Conservation (phyloP, 2,113 vertebrate genomes). For the Orientallactaga bullata region DNA sequence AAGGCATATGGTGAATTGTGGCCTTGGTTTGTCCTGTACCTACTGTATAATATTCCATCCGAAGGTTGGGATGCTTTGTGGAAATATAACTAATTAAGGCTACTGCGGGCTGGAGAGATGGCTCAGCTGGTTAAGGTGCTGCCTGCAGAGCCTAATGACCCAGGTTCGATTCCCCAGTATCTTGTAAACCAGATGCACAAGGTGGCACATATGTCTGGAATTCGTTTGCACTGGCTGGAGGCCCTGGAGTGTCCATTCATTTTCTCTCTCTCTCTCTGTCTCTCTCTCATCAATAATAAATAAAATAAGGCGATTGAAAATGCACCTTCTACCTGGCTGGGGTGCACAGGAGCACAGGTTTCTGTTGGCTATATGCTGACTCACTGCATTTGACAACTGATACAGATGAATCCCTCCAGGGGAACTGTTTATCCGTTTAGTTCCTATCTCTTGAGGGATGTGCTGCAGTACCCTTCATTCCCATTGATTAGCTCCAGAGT, state of each 20-base stretch:
- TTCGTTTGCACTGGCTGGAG: too few relatives aligned
- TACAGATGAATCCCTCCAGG: constrained; percentile 43
- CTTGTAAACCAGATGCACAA: too few relatives aligned
- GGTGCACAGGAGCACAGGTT: background rate
- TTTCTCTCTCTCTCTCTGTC: too few relatives aligned
- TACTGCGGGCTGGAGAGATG: too few relatives aligned
- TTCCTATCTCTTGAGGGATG: background rate
- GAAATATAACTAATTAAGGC: too few relatives aligned
- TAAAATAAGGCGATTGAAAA: background rate
- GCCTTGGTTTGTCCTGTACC: background rate
- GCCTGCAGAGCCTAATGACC: too few relatives aligned
- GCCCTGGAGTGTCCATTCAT: too few relatives aligned
- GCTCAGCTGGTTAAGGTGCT: too few relatives aligned
- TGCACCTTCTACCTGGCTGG: background rate
- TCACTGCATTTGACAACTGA: background rate
- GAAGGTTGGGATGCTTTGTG: too few relatives aligned
- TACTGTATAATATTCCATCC: background rate
- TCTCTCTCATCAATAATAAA: too few relatives aligned
- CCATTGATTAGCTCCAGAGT: background rate
- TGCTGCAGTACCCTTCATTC: background rate
- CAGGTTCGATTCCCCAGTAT: too few relatives aligned
- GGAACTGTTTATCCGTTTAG: background rate
- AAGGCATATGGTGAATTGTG: background rate
- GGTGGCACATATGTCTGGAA: too few relatives aligned
- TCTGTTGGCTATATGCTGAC: background rate